These are phyloP conservation scores for Tridacna gigas DNA, from an alignment of 2,888 invertebrate species.

Conservation along the genomic window DNA sequence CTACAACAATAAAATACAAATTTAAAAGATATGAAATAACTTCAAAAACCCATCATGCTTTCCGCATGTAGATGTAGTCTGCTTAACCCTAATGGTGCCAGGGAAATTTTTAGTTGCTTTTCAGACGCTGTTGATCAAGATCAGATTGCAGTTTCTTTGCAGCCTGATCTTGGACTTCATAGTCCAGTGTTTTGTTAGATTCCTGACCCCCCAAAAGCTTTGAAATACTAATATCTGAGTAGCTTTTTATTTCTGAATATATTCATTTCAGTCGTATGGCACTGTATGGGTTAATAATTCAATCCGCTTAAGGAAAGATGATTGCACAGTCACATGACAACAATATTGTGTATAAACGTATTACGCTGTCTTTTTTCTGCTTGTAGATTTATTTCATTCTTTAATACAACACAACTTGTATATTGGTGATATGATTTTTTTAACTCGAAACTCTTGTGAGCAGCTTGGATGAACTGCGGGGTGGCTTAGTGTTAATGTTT, in stretches of 20 bases:
- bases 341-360: conserved; percentile 67
- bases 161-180: too few relatives aligned
- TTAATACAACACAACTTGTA: conserved; percentile 66
- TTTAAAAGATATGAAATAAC: conserved; percentile 15
- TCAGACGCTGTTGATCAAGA: too few relatives aligned
- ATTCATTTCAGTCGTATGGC: too few relatives aligned
- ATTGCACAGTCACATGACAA: conserved; percentile 85
- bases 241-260: too few relatives aligned
- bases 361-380: conserved; percentile 70
- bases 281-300: too few relatives aligned
- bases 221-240: too few relatives aligned
- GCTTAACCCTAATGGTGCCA: conserved; percentile 56
- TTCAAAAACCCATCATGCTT: conserved; percentile 68
- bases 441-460: conserved; percentile 47
- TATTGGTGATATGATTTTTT: conserved; percentile 65
- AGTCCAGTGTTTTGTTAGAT: too few relatives aligned
- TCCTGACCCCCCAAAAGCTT: too few relatives aligned
- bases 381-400: conserved; percentile 70
- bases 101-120: too few relatives aligned
- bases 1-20: conserved; percentile 13
- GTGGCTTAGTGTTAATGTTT: conserved; percentile 22
- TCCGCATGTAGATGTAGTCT: conserved; percentile 85
- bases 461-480: conserved; percentile 43
- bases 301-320: conserved; percentile 68
- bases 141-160: too few relatives aligned